Conservation (phyloP, 2,797 vertebrate species). For the Spondyliosoma cantharus region DNA sequence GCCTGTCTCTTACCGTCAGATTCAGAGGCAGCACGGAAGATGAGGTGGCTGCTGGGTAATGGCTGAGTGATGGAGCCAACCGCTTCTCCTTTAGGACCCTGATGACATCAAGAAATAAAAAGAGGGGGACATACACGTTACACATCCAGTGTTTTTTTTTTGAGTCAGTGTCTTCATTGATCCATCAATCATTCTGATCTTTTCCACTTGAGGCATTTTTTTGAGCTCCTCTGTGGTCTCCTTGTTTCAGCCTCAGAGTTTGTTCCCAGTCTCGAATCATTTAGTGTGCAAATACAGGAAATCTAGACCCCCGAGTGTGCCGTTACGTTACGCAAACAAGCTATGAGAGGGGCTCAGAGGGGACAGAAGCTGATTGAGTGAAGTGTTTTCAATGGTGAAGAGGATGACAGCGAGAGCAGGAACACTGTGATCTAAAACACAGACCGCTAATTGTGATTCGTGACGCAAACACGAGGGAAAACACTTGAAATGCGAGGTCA, state of each 20-base stretch:
- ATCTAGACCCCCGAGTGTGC: background rate
- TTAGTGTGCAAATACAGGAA: constrained; percentile 24
- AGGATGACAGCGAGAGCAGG: constrained; percentile 12
- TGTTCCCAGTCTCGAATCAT: background rate
- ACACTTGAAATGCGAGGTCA: constrained; percentile 30
- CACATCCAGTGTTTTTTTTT: background rate
- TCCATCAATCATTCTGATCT: background rate
- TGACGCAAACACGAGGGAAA: constrained; percentile 19
- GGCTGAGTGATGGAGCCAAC: constrained; percentile 99
- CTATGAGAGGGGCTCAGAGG: background rate
- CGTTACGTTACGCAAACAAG: constrained; percentile 51
- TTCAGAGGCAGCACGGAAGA: constrained; percentile 96
- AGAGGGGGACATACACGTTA: background rate
- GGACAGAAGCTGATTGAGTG: constrained; percentile 20
- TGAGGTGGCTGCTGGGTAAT: constrained; percentile 97
- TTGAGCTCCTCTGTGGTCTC: background rate
- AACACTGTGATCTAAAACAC: constrained; percentile 21
- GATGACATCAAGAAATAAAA: constrained; percentile 26
- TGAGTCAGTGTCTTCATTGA: background rate
- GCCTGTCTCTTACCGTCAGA: constrained; percentile 91
- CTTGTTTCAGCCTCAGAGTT: background rate
- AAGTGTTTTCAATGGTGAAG: constrained; percentile 53
- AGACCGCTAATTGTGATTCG: constrained; percentile 45
- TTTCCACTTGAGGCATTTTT: background rate
- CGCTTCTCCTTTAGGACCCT: constrained; percentile 98